Base-by-base conservation (phyloP, 2,113 vertebrate species). In the Ia io region DNA sequence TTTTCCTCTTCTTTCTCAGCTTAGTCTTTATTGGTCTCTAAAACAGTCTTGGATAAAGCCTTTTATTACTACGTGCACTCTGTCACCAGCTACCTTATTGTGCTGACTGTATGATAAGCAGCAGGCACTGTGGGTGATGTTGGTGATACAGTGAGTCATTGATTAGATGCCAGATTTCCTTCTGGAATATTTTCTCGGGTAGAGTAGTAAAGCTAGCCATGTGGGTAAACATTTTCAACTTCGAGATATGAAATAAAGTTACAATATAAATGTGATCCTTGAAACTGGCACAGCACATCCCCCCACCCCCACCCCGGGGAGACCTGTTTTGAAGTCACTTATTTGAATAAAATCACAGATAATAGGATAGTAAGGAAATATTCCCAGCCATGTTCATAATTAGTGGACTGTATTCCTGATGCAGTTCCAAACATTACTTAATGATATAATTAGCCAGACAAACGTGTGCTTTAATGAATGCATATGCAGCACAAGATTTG, bases 371-470 rank as follows among this genome's bases (percentile, higher is more conserved):
- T 59, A 84, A 95, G 69, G 76, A 91, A 91, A 92, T 94, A 88
- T 78, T 91, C 76, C 67, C 59, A 92, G 51, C 87, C 73, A 22
- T 67, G 28, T 22, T 95, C 53, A 83, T 96, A 96, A 96, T 96
- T 95, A 95, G 71, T 44, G 65, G 93, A 88, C 84, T 84, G 4
- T 95, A 90, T 97, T 96, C 84, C 67, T 40, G 88, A 25, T 56
- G 56, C 71, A 76, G 84, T 80, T 59, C 73, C 77, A 88, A 87
- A 61, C 1, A 1, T 90, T 92, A 61, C 83, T 96, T 95, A 89
- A 84, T 96, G 92, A 83, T 83, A 20, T 88, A 87, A 96, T 96
- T 95, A 96, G 89, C 56, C 51, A 70, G 84, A 94, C 84, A 95
- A 78, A 77, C 4, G 13, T 78, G 88, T 32, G 30, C 65, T 92